These are phyloP conservation scores for Caenorhabditis sp. DNA, from an alignment of 2,888 invertebrate species.

Conservation along the genomic window DNA sequence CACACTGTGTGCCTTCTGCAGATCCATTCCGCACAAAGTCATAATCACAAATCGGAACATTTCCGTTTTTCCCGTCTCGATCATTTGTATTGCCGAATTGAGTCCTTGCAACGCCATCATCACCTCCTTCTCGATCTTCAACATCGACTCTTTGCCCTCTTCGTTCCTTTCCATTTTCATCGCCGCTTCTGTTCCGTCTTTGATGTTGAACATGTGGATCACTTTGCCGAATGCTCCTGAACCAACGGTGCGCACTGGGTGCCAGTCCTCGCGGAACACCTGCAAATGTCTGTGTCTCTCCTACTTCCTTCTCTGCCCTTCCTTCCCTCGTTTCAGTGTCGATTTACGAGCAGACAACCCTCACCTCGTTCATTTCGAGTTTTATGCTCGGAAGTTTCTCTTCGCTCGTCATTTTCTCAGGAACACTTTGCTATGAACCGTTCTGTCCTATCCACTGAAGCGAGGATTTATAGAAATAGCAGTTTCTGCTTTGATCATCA, in stretches of 20 bases:
- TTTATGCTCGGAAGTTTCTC: neutral
- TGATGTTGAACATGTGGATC: conserved; percentile 45
- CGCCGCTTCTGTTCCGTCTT: conserved; percentile 52
- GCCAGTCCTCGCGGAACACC: conserved; percentile 48
- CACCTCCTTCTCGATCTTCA: conserved; percentile 59
- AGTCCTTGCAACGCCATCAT: conserved; percentile 31
- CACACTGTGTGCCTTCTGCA: conserved; percentile 36
- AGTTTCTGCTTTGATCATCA: no score
- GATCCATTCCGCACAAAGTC: conserved; percentile 64
- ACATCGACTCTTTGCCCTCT: conserved; percentile 32
- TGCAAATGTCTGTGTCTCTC: no score
- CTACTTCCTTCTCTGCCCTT: no score
- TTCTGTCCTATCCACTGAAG: no score
- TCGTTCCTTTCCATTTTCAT: conserved; percentile 55
- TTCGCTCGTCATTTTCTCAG: neutral
- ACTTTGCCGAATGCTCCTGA: conserved; percentile 62
- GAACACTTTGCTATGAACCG: no score
- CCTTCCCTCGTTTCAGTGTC: no score
- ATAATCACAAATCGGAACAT: conserved; percentile 51
- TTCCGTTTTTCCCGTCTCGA: conserved; percentile 31
- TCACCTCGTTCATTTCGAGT: neutral
- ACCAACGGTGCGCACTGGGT: conserved; percentile 44
- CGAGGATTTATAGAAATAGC: neutral
- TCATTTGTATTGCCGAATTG: conserved; percentile 32
- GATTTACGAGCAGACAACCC: no score